phyloP scores from a whole-genome alignment of 2,888 invertebrate genomes.

The Endotricha flammealis region DNA sequence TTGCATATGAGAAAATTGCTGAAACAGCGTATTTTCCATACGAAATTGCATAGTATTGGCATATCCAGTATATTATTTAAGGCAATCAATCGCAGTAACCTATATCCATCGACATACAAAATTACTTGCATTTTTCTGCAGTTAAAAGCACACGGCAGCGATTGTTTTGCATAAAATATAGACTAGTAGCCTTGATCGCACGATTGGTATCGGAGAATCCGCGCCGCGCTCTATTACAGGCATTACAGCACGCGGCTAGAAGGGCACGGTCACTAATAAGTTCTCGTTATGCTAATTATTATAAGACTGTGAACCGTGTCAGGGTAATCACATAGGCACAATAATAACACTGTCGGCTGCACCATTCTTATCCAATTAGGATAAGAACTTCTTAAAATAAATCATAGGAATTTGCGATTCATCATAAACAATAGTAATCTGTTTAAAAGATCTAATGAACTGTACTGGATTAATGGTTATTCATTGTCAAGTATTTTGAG shows the following conservation, averaged over 20 bases:
- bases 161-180: conserved; percentile 8
- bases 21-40: too few relatives aligned
- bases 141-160: background rate
- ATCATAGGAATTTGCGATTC: background rate
- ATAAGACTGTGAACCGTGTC: conserved; percentile 5
- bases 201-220: conserved; percentile 9
- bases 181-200: conserved; percentile 12
- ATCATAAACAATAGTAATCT: background rate
- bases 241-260: too few relatives aligned
- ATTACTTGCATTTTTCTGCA: conserved; percentile 8
- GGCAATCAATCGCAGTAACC: too few relatives aligned
- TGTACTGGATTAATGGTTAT: conserved; percentile 3
- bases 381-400: background rate
- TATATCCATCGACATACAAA: conserved; percentile 1
- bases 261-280: conserved; percentile 6
- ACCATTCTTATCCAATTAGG: too few relatives aligned
- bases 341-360: too few relatives aligned
- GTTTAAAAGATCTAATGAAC: background rate
- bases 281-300: conserved; percentile 1
- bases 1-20: too few relatives aligned
- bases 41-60: too few relatives aligned
- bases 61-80: too few relatives aligned
- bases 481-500: conserved; percentile 20
- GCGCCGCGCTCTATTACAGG: conserved; percentile 3
- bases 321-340: conserved; percentile 4